These are phyloP conservation scores for Phrynosoma platyrhinos DNA, from an alignment of 2,113 vertebrate species.

Conservation along the genomic window DNA sequence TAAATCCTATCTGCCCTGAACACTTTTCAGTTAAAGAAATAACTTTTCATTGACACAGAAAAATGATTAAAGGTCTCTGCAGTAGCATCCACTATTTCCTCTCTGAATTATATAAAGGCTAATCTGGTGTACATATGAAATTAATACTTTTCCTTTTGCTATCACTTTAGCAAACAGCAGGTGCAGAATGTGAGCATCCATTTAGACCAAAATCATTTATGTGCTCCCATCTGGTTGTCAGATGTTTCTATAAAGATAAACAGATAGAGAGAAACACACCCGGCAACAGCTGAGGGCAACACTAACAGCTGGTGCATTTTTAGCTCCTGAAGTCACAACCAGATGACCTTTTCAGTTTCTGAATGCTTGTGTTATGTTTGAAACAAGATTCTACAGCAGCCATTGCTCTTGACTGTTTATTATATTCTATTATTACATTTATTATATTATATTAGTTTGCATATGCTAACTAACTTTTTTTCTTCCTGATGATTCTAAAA, in stretches of 20 bases:
- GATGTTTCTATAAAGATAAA: neutral
- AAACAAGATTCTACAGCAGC: neutral
- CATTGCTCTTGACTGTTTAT: neutral
- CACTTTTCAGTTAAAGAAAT: neutral
- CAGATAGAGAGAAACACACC: neutral
- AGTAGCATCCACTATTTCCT: neutral
- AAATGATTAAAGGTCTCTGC: neutral
- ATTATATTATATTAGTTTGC: neutral
- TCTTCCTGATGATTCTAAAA: neutral
- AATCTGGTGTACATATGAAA: neutral
- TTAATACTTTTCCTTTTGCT: neutral
- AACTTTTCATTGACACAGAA: neutral
- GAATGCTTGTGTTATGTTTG: neutral
- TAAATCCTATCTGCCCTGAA: neutral
- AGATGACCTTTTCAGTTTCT: neutral
- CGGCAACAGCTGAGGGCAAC: neutral
- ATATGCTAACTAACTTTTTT: too few species aligned
- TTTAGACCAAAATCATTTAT: neutral
- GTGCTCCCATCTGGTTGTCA: neutral
- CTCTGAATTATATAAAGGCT: neutral
- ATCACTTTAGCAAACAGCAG: neutral
- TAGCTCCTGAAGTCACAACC: neutral
- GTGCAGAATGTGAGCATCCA: neutral
- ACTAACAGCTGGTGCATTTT: neutral
- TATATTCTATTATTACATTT: neutral